Evolutionary conservation across 2,888 invertebrate genomes (phyloP), one percentile per base, ranked within the genome.

Genomic region (Brachycybe producta): DNA sequence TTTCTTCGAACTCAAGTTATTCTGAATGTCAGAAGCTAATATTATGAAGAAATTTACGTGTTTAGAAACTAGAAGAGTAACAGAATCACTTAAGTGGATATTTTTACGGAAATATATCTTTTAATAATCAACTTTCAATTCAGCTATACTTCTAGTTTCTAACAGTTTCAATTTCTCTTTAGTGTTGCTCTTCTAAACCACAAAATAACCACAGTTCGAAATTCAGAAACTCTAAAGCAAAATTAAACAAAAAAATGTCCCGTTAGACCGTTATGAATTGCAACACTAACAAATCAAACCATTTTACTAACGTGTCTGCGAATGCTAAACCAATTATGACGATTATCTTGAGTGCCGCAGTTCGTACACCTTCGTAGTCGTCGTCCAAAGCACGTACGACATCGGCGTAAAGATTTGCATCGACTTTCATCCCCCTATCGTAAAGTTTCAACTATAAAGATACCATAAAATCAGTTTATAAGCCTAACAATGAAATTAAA

Each of bases 321-420:
- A 88, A 88, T 43, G 82, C 78, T 59, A 82, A 82, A 41, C 88
- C 85, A 8, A 94, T 68, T 48, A 88, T 75, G 76, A 84, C 88
- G 35, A 95, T 78, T 24, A 95, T 70, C 62, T 83, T 82, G 5
- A 94, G 70, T 0, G 88, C 91, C 39, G 83, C 84, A 61, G 84
- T 77, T 47, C 94, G 73, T 0, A 94, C 94, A 62, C 86, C 85
- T 69, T 94, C 92, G 67, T 90, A 91, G 66, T 94, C 92, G 67
- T 95, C 95, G 23, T 79, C 77, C 41, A 94, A 73, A 1, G 86
- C 84, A 21, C 76, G 72, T 61, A 82, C 83, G 17, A 79, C 78
- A 62, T 77, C 75, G 19, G 73, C 68, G 58, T 82, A 83, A 24
- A 84, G 77, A 23, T 67, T 62, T 21, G 68, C 78, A 48, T 82